Evolutionary conservation across 2,797 vertebrate genomes (phyloP).

Genomic region (Triplophysa bombifrons): DNA sequence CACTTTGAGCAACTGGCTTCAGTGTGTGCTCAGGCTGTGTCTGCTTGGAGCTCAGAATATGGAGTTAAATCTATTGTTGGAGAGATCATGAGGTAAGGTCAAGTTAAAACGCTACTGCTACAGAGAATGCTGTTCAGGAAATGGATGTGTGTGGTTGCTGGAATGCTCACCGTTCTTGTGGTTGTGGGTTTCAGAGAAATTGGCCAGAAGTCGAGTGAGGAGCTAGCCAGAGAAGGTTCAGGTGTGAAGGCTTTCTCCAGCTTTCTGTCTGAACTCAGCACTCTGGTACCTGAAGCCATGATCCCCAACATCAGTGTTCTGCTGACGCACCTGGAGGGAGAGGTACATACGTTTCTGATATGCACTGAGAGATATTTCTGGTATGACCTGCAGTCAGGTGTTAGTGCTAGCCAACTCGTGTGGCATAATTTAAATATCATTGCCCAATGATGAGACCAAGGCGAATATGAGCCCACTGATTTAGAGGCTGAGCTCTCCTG

Average conservation of each 20-base stretch:
- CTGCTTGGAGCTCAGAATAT: constrained; percentile 90
- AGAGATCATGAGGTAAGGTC: constrained; percentile 87
- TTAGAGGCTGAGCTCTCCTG: constrained; percentile 63
- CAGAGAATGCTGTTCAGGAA: neutral
- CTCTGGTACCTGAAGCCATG: constrained; percentile 82
- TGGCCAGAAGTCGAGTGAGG: constrained; percentile 87
- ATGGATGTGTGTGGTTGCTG: neutral
- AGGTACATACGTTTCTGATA: constrained; percentile 73
- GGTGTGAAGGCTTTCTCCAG: constrained; percentile 85
- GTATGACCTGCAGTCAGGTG: too few species aligned
- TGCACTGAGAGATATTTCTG: too few species aligned
- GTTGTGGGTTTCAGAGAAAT: constrained; percentile 83
- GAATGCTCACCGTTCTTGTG: neutral
- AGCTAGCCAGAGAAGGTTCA: constrained; percentile 83
- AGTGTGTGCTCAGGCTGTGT: constrained; percentile 88
- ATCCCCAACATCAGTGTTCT: constrained; percentile 91
- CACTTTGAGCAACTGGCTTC: constrained; percentile 92
- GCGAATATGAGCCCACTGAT: constrained; percentile 81
- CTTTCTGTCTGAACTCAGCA: constrained; percentile 88
- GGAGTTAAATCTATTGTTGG: constrained; percentile 88
- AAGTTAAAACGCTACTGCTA: too few species aligned
- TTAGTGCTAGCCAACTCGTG: too few species aligned
- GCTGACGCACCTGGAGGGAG: constrained; percentile 88
- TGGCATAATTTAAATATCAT: neutral
- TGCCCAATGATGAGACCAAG: constrained; percentile 84